Base-by-base conservation (phyloP, 30 jellyfish, hydroid and myxozoan species). In the Chrysaora quinquecirrha region DNA sequence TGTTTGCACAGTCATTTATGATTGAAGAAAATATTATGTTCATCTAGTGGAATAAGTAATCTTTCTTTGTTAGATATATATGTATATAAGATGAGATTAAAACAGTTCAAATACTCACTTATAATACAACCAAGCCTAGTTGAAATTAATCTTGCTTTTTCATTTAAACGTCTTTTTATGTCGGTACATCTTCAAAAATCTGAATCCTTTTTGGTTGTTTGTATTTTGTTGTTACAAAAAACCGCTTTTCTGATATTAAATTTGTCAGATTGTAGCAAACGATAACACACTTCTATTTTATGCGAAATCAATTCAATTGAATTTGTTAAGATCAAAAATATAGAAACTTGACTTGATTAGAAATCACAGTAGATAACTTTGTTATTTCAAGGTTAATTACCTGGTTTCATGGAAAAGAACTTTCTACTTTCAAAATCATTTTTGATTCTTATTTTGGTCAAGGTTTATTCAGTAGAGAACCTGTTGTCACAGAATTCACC, bases 201-300 rank as follows among this genome's bases (percentile, higher is more conserved):
- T 14, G 34, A 82, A 82, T 82, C 92, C 85, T 69, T 82, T 82
- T 82, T 82, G 92, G 92, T 61, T 82, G 82, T 82, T 82, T 82
- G 78, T 68, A 35, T 50, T 38, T 71, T 34, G 33, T 82, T 82
- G 92, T 82, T 68, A 75, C 92, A 58, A 82, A 82, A 82, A 71
- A 75, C 85, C 92, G 92, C 85, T 82, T 64, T 9, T 43, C 33
- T 47, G 70, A 24, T 64, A n/a, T n/a, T n/a, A n/a, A n/a, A n/a
- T n/a, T n/a, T n/a, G 90, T 66, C 82, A 64, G 56, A 80, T 80
- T 80, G 90, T 80, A 80, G 82, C 90, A 64, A 80, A 3, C 54
- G 14, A 14, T 3, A 14, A 38, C 6, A 14, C 54, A 3, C 54
- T 3, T 38, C 14, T 3, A 3, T 38, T 38, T 38, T 6, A 38